Percentiles rank a stretch among this genome's conserved stretches.
Conservation (phyloP, 2,888 invertebrate genomes). For the Brachypterus glaber region DNA sequence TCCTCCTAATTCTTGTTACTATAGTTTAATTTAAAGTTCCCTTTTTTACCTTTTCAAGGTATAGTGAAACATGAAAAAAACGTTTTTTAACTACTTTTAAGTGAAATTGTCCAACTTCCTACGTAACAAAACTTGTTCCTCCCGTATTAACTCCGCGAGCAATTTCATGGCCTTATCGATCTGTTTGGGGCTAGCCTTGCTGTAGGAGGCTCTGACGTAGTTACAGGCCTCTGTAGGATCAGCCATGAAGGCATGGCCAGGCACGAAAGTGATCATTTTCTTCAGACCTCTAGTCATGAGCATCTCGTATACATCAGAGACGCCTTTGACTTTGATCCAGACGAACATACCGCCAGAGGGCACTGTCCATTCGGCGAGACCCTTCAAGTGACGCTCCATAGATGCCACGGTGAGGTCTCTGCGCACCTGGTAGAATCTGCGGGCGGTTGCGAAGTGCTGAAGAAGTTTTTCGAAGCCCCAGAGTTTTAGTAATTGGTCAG, state of each 20-base stretch:
- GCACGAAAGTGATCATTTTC: slow-evolving; percentile 60
- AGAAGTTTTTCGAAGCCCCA: slow-evolving; percentile 55
- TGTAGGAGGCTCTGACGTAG: slow-evolving; percentile 62
- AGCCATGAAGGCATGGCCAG: slow-evolving; percentile 64
- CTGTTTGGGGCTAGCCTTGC: slow-evolving; percentile 54
- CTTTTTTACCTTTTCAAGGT: slow-evolving; percentile 7
- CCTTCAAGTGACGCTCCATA: slow-evolving; percentile 50
- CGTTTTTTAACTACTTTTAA: slow-evolving; percentile 16
- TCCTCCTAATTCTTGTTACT: too few species aligned
- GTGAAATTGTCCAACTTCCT: slow-evolving; percentile 37
- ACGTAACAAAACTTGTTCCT: slow-evolving; percentile 45
- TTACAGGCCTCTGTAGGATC: slow-evolving; percentile 53
- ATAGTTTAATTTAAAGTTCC: too few species aligned
- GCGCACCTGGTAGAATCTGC: slow-evolving; percentile 53
- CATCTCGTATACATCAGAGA: slow-evolving; percentile 64
- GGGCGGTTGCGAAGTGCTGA: slow-evolving; percentile 49
- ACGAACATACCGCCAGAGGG: slow-evolving; percentile 71
- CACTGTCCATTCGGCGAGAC: slow-evolving; percentile 54
- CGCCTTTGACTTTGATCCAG: slow-evolving; percentile 60
- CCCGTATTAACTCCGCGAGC: slow-evolving; percentile 51
- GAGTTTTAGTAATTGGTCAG: slow-evolving; percentile 45
- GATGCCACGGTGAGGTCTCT: slow-evolving; percentile 53
- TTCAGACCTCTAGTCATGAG: slow-evolving; percentile 58
- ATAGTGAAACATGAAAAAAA: background rate
- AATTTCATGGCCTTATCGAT: slow-evolving; percentile 53